phyloP scores from a whole-genome alignment of 1,140 invertebrate species.

The Bursaphelenchus mucronatus region DNA sequence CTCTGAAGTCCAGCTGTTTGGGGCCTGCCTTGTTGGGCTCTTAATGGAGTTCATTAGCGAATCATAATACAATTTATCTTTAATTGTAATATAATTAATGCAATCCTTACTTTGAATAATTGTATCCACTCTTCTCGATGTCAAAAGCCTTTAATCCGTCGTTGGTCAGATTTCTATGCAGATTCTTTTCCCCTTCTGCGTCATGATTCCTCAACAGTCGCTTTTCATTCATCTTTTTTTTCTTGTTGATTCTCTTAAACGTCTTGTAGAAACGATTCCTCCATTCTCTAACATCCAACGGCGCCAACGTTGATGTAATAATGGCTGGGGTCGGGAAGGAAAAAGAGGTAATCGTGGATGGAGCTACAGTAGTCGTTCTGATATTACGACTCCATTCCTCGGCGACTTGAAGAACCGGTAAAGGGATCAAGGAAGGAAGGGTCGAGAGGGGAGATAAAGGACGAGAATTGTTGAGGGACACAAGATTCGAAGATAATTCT shows the following conservation, averaged over 20 bases:
- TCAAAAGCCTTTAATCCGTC: neutral
- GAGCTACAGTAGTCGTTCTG: neutral
- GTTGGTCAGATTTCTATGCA: neutral
- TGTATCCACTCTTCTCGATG: neutral
- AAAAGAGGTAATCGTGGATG: too few species aligned
- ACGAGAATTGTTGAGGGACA: neutral
- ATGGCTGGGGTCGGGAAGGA: neutral
- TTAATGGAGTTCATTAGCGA: too few species aligned
- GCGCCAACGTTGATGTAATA: neutral
- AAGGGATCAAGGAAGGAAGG: conserved; percentile 3
- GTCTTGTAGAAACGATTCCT: conserved; percentile 25
- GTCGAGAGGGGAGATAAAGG: conserved; percentile 13
- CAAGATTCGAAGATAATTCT: too few species aligned
- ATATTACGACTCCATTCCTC: neutral
- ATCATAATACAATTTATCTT: neutral
- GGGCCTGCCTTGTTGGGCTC: too few species aligned
- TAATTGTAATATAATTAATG: neutral
- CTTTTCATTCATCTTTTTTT: neutral
- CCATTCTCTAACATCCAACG: conserved; percentile 19
- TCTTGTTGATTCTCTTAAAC: conserved; percentile 23
- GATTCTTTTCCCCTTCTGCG: conserved; percentile 9
- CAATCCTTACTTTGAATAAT: neutral
- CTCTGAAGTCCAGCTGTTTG: too few species aligned
- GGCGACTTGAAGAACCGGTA: conserved; percentile 2
- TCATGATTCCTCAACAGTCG: conserved; percentile 5